These are phyloP conservation scores for Chloroceryle amazona DNA, from an alignment of 2,797 vertebrate genomes.

Conservation along the genomic window DNA sequence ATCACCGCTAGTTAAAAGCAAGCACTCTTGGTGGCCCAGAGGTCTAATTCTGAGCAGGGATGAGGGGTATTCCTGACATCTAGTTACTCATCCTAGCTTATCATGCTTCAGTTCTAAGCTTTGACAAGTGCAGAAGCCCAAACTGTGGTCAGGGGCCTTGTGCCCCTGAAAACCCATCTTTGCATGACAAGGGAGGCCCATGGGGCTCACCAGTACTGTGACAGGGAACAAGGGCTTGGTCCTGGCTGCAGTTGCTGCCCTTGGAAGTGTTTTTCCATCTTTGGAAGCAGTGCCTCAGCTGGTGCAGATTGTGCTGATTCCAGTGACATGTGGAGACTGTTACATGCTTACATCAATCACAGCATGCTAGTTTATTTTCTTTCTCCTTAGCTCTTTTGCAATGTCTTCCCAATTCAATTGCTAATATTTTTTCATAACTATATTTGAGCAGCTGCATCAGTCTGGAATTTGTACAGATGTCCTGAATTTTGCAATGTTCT, in stretches of 20 bases:
- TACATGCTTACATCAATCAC: neutral
- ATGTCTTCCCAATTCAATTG: neutral
- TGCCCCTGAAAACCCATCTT: neutral
- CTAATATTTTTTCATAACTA: slow-evolving; percentile 11
- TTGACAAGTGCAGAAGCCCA: neutral
- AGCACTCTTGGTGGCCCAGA: neutral
- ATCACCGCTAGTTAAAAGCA: neutral
- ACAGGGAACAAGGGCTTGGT: neutral
- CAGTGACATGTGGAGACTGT: neutral
- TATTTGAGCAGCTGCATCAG: neutral
- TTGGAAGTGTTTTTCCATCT: neutral
- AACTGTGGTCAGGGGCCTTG: neutral
- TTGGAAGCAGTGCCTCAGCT: neutral
- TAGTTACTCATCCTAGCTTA: neutral
- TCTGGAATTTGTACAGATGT: neutral
- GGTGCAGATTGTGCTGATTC: neutral
- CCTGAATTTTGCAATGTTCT: neutral
- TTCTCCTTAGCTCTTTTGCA: slow-evolving; percentile 5
- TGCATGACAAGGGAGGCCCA: neutral
- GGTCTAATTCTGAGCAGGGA: neutral
- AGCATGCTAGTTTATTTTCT: neutral
- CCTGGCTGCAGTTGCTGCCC: neutral
- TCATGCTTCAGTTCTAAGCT: neutral
- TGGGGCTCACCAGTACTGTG: fast-evolving
- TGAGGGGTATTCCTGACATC: neutral